Base-by-base conservation (phyloP, 2,888 invertebrate species). In the Trachelus troglodyta region DNA sequence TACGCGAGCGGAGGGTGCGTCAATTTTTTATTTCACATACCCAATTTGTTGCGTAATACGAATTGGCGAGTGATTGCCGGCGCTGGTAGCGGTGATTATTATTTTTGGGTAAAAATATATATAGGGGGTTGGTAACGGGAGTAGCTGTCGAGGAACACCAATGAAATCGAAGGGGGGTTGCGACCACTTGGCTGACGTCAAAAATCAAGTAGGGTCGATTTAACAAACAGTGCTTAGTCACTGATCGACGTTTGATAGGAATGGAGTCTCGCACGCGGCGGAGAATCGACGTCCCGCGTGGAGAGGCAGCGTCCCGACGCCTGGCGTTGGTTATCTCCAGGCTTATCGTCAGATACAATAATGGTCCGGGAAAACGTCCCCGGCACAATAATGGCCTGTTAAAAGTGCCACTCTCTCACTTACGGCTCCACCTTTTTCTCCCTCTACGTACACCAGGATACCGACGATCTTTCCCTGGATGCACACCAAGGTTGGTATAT, bases 341-440 rank as follows among this genome's bases (percentile, higher is more conserved):
- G 89, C 88, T 89, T 90, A 89, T 90, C 87, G 83, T 82, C 84
- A 84, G 86, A 87, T 88, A 87, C 86, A 87, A 89, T 89, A 89
- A 88, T 85, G 85, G 85, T 81, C 80, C 84, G 86, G 86, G 88
- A 87, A 88, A 87, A 85, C 85, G 82, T 84, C 84, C 82, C 84
- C 77, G 81, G 82, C 83, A 83, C 85, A 85, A 86, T 89, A 88
- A 88, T 84, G 83, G 85, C 83, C 88, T 85, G 87, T 86, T 88
- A 87, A 89, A 88, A 87, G 86, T 85, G 80, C 85, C 81, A 81
- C 84, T 82, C 78, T 81, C 80, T 83, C 76, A 81, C 79, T 76
- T 82, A 77, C 79, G 76, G 78, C 74, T 69, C 80, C 73, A 75
- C 77, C 77, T 79, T 77, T 76, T 74, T 34, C 74, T 34, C 34